phyloP scores from a whole-genome alignment of 2,797 vertebrate genomes.

The Micromesistius poutassou region DNA sequence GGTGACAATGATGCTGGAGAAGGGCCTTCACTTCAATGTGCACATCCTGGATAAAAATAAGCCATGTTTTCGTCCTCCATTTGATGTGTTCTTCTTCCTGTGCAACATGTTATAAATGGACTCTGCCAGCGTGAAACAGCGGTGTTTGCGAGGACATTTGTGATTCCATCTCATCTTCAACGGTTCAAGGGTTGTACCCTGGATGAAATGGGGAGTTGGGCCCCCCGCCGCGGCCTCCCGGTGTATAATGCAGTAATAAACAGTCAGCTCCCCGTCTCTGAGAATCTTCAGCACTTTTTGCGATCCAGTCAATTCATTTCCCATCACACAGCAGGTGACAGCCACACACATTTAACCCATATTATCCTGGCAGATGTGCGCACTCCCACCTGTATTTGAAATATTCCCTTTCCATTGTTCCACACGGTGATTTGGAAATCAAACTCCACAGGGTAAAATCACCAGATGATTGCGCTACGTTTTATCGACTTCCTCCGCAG shows the following conservation, averaged over 20 bases:
- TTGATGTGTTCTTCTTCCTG: not conserved
- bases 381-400: not conserved
- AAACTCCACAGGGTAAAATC: not conserved
- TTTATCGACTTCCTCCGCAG: not conserved
- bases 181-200: not conserved
- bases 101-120: not conserved
- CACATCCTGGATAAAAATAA: not conserved
- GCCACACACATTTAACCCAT: not conserved
- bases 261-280: not conserved
- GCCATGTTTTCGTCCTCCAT: not conserved
- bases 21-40: not conserved
- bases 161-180: not conserved
- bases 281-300: not conserved
- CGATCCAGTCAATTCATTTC: not conserved
- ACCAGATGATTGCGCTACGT: not conserved
- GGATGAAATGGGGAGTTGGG: not conserved
- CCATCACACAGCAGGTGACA: not conserved
- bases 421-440: not conserved
- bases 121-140: not conserved
- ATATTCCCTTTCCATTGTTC: slow-evolving; percentile 3
- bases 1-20: not conserved
- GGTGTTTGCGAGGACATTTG: not conserved
- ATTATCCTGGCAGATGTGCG: not conserved
- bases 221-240: not conserved
- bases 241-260: not conserved